Evolutionary conservation across 2,888 invertebrate species (phyloP), one percentile per base, ranked within the genome.

Genomic region (Antheraea yamamai): DNA sequence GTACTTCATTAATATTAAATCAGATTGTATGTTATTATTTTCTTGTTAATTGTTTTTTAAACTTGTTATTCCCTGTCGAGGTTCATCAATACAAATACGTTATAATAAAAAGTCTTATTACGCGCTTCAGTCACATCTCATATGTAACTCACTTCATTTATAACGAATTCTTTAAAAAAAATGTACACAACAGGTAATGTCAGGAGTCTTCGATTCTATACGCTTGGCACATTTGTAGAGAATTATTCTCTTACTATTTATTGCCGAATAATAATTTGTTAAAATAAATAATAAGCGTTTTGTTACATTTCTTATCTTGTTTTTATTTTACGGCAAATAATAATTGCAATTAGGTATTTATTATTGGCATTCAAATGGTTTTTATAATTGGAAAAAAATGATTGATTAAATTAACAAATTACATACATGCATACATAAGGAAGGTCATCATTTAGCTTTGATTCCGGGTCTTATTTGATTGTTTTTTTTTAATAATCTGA

Each of bases 371-470:
- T 66, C 12, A 66, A 66, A 12, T 16, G 4, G 64, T 26, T 66
- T 66, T 66, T 66, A 16, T 66, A 66, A 30, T 66, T 66, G 10
- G 6, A 61, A 23, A 30, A 64, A 26, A 64, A 64, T 23, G 14
- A 64, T 26, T 64, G 1, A 30, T 66, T 66, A 66, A 66, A 66
- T 30, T 66, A 66, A 66, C 16, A 66, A 66, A 30, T 66, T 66
- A 66, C 4, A 26, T 61, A 61, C 61, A 61, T 12, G n/a, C 10
- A 61, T 30, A 30, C 16, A 66, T 66, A 66, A 30, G 64, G 64
- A 72, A 72, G 30, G 18, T 51, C 23, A 51, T 72, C 51, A 51
- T 72, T 47, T 72, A 72, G n/a, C 52, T 47, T 72, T 72, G 51
- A 72, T 23, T 26, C 72, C 47, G 23, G 20, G 72, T 72, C 7